Base-by-base conservation (phyloP, 2,113 vertebrate genomes). In the Beaufortia kweichowensis region DNA sequence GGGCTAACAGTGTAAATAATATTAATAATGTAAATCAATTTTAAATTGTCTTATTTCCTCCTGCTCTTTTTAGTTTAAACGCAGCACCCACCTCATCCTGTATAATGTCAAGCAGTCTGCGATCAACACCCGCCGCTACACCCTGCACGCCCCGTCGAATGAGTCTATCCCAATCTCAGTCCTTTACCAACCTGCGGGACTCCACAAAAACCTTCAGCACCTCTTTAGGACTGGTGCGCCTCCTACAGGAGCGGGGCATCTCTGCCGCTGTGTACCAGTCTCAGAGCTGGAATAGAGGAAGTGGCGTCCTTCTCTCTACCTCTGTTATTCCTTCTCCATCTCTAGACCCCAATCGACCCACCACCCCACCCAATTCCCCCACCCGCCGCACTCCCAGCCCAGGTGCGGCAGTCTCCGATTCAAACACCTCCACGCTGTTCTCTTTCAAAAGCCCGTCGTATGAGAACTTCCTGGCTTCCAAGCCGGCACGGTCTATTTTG, bases 181-280 rank as follows among this genome's bases (percentile, higher is more conserved):
- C 97, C 81, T 99, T 95, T 79, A 99, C 97, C 3, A 99, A 98
- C 85, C 83, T 93, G 78, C 95, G 97, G 7, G 97, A 99, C 86
- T 95, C 94, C 73, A 99, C 97, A 0, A 98, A 96, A 0, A 99
- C 97, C 0, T 97, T 95, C 93, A 99, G 97, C 93, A 98, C 96
- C 0, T 98, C 96, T 7, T 88, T 98, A 84, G 97, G 97, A 21
- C 90, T 99, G 71, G 97, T 98, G 83, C 95, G 95, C 87, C 92
- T 99, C 68, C 91, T 99, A 75, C 98, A 99, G 88, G 97, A 99
- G 84, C 90, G 93, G 53, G 97, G 97, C 43, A 99, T 99, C 81
- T 99, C 97, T 0, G 96, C 97, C 12, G 97, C 96, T 0, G 93
- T 99, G 83, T 99, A 99, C 74, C 93, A 96, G 81, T 95, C 94